Evolutionary conservation across 30 jellyfish, hydroid and myxozoan genomes (phyloP), one percentile per base, ranked within the genome.

Genomic region (Euphysa ruthae): DNA sequence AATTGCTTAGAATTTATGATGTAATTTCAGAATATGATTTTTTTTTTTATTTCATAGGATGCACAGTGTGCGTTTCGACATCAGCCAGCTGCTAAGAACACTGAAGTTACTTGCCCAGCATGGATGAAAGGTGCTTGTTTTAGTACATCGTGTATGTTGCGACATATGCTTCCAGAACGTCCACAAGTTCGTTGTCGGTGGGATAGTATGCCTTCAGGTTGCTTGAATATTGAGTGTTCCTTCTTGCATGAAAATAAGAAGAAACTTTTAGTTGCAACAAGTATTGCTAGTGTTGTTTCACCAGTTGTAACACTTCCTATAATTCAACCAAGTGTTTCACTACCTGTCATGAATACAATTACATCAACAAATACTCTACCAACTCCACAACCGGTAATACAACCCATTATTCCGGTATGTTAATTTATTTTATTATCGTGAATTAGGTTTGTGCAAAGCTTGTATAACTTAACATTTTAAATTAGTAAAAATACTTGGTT

Each of bases 81-180:
- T 61, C 96, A 86, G 70, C 94, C 96, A 42, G 96, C 96, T 16
- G 96, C 96, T 0, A 65, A 70, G 3, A 77, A 78, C 49, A 86
- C 77, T 38, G 92, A 79, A 30, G 35, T 49, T 14, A 32, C 83
- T 3, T 86, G 96, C 69, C 83, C 51, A n/a, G 68, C 61, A 1
- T 86, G 96, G 96, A 69, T 72, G 26, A 66, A 72, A 31, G 96
- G 96, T 54, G 74, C 43, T n/a, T 86, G 96, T 55, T 29, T 33
- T 12, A 57, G 82, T 23, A 58, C 27, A 0, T 65, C 69, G 12
- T 86, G 96, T 75, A 58, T 49, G 30, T 74, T 70, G 55, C 92
- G 96, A 14, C 96, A 86, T 75, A 74, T 70, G 78, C 58, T 51
- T 2, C 35, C 22, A 23, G 33, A 32, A 29, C 32, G 38, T 7